Evolutionary conservation across 2,113 vertebrate species (phyloP).

Genomic region (Nematolebias whitei): DNA sequence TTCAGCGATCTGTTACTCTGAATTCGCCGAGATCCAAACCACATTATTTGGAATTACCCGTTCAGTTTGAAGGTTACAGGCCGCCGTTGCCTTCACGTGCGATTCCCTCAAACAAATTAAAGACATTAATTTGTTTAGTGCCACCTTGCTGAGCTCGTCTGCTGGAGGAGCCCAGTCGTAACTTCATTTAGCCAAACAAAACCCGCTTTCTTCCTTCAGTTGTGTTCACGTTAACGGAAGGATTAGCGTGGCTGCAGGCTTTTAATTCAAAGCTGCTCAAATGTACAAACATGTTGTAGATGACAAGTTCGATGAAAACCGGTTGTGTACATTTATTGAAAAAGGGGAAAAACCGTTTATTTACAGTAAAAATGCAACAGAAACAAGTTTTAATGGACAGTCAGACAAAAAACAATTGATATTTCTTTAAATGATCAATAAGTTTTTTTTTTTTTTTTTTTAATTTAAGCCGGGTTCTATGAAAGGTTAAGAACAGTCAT

Average conservation of each 20-base stretch:
- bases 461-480: too few species aligned
- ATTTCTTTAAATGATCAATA: too few species aligned
- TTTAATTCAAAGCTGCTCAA: background rate
- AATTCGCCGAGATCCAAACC: slow-evolving; percentile 32
- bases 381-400: too few species aligned
- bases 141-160: slow-evolving; percentile 20
- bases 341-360: too few species aligned
- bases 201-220: background rate
- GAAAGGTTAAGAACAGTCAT: too few species aligned
- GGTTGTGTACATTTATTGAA: too few species aligned
- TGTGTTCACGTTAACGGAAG: slow-evolving; percentile 4
- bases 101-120: slow-evolving; percentile 52
- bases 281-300: too few species aligned
- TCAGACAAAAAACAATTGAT: too few species aligned
- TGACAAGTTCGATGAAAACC: too few species aligned
- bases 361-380: too few species aligned
- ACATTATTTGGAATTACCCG: slow-evolving; percentile 44
- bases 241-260: slow-evolving; percentile 5
- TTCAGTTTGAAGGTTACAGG: slow-evolving; percentile 42
- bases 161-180: slow-evolving; percentile 52
- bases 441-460: too few species aligned
- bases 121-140: slow-evolving; percentile 48
- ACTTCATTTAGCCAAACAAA: slow-evolving; percentile 49
- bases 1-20: slow-evolving; percentile 20
- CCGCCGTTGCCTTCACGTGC: slow-evolving; percentile 15